Conservation (phyloP, 2,113 vertebrate species). For the Clinocottus analis region DNA sequence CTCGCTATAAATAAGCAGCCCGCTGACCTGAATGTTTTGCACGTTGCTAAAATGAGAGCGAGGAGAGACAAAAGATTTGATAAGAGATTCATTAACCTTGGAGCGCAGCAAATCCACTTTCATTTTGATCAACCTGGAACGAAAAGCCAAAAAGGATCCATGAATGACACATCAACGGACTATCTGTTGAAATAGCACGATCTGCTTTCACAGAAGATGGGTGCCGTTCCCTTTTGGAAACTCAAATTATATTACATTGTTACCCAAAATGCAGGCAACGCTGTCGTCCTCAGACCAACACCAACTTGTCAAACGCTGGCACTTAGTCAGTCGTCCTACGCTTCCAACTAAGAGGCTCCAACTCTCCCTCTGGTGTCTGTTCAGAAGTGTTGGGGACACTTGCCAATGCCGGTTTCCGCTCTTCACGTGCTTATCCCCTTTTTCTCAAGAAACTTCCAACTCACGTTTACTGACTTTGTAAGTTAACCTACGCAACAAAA, state of each 20-base stretch:
- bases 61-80: constrained; percentile 2
- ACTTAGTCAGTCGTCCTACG: background rate
- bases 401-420: no score
- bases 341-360: no score
- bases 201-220: background rate
- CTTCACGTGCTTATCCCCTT: no score
- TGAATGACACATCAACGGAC: background rate
- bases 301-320: background rate
- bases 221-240: background rate
- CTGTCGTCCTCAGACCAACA: background rate
- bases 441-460: no score
- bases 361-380: no score
- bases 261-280: background rate
- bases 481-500: no score
- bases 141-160: background rate
- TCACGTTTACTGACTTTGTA: no score
- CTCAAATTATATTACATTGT: background rate
- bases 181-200: background rate
- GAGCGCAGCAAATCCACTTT: background rate
- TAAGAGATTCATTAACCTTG: constrained; percentile 13
- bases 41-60: background rate
- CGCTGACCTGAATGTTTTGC: background rate
- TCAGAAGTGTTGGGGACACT: no score
- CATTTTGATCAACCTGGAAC: background rate
- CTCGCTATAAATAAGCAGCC: background rate